A percentile compares a stretch with the other conserved stretches of the same genome.
phyloP scores from a whole-genome alignment of 1,140 invertebrate genomes.

The Nephila pilipes region DNA sequence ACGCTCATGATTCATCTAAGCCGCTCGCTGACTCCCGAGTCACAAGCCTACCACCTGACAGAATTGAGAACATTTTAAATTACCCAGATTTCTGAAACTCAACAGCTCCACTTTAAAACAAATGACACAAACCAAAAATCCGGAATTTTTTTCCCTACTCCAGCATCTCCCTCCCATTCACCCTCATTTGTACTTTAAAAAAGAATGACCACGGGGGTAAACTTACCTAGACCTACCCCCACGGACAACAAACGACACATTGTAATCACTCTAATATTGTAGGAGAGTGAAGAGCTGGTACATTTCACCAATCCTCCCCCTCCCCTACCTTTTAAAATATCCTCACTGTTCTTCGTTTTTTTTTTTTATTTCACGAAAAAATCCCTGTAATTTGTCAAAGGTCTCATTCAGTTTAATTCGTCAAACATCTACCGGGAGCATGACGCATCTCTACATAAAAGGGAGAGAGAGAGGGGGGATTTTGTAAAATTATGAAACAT shows the following conservation, averaged over 20 bases:
- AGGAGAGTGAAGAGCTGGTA: not conserved
- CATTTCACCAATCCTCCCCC: not conserved
- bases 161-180: not conserved
- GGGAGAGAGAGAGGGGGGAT: not conserved
- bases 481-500: not conserved
- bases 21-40: not conserved
- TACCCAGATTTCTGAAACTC: constrained; percentile 19
- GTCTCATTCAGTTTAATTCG: not conserved
- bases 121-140: not conserved
- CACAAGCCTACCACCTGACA: not conserved
- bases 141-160: constrained; percentile 3
- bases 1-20: not conserved
- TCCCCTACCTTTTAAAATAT: not conserved
- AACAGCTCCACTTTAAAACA: constrained; percentile 44
- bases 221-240: not conserved
- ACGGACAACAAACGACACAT: not conserved
- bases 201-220: not conserved
- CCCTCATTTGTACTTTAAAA: not conserved
- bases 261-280: constrained; percentile 1
- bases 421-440: not conserved
- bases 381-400: constrained; percentile 57
- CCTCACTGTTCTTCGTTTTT: not conserved
- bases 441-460: constrained; percentile 15
- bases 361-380: not conserved
- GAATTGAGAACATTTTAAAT: constrained; percentile 4